Evolutionary conservation across 2,113 vertebrate genomes (phyloP), one percentile per base, ranked within the genome.

Genomic region (Planiliza haematocheilus): DNA sequence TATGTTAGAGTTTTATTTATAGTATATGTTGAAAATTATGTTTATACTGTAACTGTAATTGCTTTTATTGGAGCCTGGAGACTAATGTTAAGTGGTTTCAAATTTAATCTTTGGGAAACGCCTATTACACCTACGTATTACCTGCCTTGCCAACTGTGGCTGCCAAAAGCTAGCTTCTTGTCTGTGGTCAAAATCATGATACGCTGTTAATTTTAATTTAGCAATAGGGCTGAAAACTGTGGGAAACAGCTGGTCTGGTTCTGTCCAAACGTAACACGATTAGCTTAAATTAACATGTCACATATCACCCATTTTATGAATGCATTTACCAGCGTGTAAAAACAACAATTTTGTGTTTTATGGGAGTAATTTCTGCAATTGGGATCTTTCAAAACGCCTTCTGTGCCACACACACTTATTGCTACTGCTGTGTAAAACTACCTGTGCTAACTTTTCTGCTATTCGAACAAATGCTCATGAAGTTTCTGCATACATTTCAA

Each of bases 401-500:
- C 41, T 42, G 41, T 42, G 41, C 30, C n/a, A 49, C 17, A 41
- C 10, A 13, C 10, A 42, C 18, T 38, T 37, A 14, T n/a, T 36
- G 37, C 37, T 18, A 11, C 8, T 48, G 13, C 10, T 42, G 20
- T 52, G 39, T 46, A 24, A 70, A 70, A 24, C 14, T 7, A 38
- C 21, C 34, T 37, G n/a, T 38, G 13, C n/a, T 4, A 18, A 51
- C 18, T 4, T 67, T 53, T 39, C 36, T 18, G 16, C 10, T 5
- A 11, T 21, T 46, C 12, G 10, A 13, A 3, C 6, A 4, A 14
- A 20, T 56, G 8, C 57, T 42, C 56, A 48, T 39, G 42, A 67
- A 72, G 21, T 52, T 62, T 14, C 45, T 4, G 1, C 13, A 34
- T 13, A 13, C 30, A 70, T 45, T 56, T 76, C 43, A 74, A n/a